A percentile compares a stretch with the other conserved stretches of the same genome.
These are phyloP conservation scores for Hemicordylus capensis DNA, from an alignment of 2,113 vertebrate genomes.

Conservation along the genomic window DNA sequence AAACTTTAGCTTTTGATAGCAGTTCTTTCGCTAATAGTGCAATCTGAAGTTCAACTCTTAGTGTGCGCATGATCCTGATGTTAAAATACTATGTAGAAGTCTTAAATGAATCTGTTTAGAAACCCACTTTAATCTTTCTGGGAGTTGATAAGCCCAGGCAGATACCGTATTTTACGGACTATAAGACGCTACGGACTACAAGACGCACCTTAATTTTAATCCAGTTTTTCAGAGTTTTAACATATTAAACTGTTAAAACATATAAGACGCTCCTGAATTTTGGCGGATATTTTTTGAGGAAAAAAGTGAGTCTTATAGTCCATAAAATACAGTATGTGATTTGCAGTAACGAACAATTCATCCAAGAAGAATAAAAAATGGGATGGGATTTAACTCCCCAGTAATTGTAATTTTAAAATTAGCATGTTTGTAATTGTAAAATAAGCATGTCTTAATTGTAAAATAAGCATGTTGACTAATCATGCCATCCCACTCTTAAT, in stretches of 20 bases:
- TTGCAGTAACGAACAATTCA: not conserved
- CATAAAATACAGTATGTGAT: too few relatives aligned
- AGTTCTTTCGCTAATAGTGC: rapidly evolving
- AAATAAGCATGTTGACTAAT: not conserved
- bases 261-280: too few relatives aligned
- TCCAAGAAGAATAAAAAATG: slow-evolving; percentile 15
- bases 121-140: not conserved
- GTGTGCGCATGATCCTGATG: slow-evolving; percentile 7
- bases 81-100: not conserved
- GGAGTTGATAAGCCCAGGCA: not conserved
- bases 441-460: not conserved
- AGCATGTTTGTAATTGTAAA: not conserved
- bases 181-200: too few relatives aligned
- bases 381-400: not conserved
- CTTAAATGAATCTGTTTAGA: not conserved
- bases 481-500: not conserved
- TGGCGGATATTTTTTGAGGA: too few relatives aligned
- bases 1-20: not conserved
- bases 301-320: too few relatives aligned
- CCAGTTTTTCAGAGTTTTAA: too few relatives aligned
- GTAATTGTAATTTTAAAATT: not conserved
- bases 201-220: too few relatives aligned
- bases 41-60: rapidly evolving
- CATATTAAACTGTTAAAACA: too few relatives aligned
- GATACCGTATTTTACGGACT: too few relatives aligned